Conservation (phyloP, 2,797 vertebrate species). For the Anabacerthia variegaticeps region DNA sequence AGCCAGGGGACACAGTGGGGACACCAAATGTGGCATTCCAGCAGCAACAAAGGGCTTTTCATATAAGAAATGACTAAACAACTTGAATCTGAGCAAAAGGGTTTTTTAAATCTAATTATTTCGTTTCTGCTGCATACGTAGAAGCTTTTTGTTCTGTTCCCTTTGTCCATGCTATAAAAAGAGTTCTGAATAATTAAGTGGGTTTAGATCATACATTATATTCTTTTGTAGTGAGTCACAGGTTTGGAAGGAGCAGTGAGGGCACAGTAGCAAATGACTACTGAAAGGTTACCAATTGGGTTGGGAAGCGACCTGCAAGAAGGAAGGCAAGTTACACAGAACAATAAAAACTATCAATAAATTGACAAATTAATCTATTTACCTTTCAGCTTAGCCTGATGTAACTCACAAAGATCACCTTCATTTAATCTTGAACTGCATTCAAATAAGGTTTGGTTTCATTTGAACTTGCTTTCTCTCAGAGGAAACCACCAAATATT, state of each 20-base stretch:
- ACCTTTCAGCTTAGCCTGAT: not conserved
- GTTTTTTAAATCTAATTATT: not conserved
- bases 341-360: not conserved
- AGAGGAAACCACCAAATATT: not conserved
- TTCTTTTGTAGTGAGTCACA: not conserved
- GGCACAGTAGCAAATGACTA: not conserved
- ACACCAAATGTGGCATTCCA: not conserved
- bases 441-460: not conserved
- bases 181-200: not conserved
- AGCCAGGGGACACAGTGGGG: not conserved
- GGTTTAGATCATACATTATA: not conserved
- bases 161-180: not conserved
- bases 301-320: not conserved
- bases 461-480: not conserved
- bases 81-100: not conserved
- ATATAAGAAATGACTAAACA: not conserved
- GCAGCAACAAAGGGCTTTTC: not conserved
- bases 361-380: not conserved
- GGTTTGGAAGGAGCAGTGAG: not conserved
- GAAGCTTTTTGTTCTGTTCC: not conserved
- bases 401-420: not conserved
- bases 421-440: not conserved
- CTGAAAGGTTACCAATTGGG: not conserved
- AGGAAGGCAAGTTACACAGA: not conserved
- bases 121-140: rapidly evolving